phyloP scores from a whole-genome alignment of 2,888 invertebrate genomes.

The Lasioglossum calceatum region DNA sequence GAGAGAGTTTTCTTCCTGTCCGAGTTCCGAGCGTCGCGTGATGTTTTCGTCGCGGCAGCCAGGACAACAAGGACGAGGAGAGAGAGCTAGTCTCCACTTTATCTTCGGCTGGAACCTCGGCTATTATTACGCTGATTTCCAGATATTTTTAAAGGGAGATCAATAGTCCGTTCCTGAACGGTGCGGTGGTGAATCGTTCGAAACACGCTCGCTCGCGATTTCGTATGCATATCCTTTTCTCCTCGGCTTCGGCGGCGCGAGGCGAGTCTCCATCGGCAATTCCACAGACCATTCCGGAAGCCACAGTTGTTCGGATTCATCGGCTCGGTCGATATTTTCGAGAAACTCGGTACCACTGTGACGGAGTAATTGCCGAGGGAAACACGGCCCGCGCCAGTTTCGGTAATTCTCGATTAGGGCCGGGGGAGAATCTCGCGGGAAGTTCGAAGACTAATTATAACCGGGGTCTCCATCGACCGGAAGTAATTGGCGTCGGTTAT shows the following conservation, averaged over 20 bases:
- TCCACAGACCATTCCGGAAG: not conserved
- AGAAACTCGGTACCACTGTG: conserved; percentile 2
- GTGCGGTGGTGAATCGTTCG: conserved; percentile 36
- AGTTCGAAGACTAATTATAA: conserved; percentile 5
- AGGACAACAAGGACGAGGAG: conserved; percentile 37
- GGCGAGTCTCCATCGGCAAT: not conserved
- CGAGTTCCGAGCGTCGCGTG: conserved; percentile 15
- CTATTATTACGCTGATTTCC: conserved; percentile 57
- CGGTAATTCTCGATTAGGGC: conserved; percentile 11
- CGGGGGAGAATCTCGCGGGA: not conserved
- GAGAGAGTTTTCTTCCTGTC: not conserved
- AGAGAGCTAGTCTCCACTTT: conserved; percentile 25
- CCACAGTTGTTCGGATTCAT: not conserved
- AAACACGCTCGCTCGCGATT: conserved; percentile 32
- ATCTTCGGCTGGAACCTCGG: conserved; percentile 45
- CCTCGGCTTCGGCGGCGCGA: not conserved
- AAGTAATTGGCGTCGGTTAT: conserved; percentile 26
- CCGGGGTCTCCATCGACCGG: not conserved
- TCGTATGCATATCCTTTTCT: not conserved
- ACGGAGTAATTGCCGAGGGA: not conserved
- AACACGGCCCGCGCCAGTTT: not conserved
- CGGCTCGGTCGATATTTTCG: conserved; percentile 17
- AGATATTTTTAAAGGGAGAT: conserved; percentile 64
- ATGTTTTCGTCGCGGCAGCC: conserved; percentile 32
- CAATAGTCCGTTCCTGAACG: conserved; percentile 54